These are phyloP conservation scores for Terrapene triunguis DNA, from an alignment of 2,113 vertebrate genomes.

Conservation along the genomic window DNA sequence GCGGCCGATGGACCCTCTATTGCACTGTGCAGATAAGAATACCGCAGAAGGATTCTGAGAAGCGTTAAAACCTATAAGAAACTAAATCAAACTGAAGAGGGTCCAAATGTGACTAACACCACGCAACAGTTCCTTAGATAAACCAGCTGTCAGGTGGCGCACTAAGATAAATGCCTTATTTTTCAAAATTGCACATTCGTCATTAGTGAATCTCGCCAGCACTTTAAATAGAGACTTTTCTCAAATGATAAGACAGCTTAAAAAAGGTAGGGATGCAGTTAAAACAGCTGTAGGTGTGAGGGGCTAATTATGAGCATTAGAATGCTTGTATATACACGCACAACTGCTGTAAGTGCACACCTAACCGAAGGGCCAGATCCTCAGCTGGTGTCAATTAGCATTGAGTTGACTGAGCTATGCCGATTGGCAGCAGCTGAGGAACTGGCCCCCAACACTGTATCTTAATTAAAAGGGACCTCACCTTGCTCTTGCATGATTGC, in stretches of 20 bases:
- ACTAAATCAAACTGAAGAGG: not conserved
- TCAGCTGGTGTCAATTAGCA: not conserved
- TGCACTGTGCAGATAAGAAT: not conserved
- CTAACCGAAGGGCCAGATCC: not conserved
- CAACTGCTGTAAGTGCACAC: not conserved
- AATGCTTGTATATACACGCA: not conserved
- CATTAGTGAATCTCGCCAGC: not conserved
- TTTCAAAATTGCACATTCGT: not conserved
- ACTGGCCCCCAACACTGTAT: rapidly evolving
- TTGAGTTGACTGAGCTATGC: not conserved
- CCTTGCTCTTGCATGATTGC: not conserved
- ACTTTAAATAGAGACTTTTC: not conserved
- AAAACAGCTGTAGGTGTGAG: not conserved
- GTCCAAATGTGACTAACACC: not conserved
- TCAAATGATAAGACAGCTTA: not conserved
- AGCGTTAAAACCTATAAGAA: not conserved
- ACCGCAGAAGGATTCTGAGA: not conserved
- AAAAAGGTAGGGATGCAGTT: not conserved
- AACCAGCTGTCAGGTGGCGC: not conserved
- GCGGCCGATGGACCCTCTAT: not conserved
- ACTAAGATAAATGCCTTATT: not conserved
- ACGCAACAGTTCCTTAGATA: not conserved
- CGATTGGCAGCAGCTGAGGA: not conserved
- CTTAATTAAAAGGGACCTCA: not conserved
- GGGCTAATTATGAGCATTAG: not conserved